These are phyloP conservation scores for Neoseiulus cucumeris DNA, from an alignment of 1,140 invertebrate species.

Conservation along the genomic window DNA sequence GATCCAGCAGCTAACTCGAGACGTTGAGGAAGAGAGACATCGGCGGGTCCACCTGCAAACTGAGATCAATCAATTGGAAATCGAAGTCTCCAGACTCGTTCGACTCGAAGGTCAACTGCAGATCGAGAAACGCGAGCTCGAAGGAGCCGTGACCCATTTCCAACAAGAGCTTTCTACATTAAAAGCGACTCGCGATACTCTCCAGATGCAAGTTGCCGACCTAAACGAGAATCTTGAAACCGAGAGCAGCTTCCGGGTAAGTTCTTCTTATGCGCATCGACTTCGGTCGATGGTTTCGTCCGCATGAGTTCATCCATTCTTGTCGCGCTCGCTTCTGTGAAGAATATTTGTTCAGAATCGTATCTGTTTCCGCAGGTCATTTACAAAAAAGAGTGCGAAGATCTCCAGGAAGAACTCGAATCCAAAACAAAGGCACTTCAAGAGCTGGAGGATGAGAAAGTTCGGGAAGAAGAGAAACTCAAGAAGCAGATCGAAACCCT, in stretches of 20 bases:
- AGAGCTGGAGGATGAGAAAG: slow-evolving; percentile 59
- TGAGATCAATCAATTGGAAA: not conserved
- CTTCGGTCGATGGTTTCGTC: no score
- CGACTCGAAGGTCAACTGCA: slow-evolving; percentile 2
- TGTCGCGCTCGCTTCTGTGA: not conserved
- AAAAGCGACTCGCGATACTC: not conserved
- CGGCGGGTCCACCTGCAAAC: not conserved
- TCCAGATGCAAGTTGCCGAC: not conserved
- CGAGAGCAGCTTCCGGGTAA: slow-evolving; percentile 3
- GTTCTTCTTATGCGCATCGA: no score
- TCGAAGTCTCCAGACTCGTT: not conserved
- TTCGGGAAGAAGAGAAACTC: slow-evolving; percentile 13
- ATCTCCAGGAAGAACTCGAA: slow-evolving; percentile 65
- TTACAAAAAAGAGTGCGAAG: slow-evolving; percentile 76
- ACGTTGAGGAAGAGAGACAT: not conserved
- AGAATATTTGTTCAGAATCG: not conserved
- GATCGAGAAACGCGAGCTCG: slow-evolving; percentile 1
- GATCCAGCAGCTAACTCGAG: not conserved
- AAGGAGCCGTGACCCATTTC: not conserved
- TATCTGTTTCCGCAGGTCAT: slow-evolving; percentile 39
- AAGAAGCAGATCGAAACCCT: slow-evolving; percentile 16
- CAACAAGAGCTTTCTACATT: slow-evolving; percentile 1
- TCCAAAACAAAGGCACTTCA: slow-evolving; percentile 47
- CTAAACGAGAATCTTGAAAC: slow-evolving; percentile 6
- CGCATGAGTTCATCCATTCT: no score